Base-by-base conservation (phyloP, 2,797 vertebrate genomes). In the Sebastiscus tertius region DNA sequence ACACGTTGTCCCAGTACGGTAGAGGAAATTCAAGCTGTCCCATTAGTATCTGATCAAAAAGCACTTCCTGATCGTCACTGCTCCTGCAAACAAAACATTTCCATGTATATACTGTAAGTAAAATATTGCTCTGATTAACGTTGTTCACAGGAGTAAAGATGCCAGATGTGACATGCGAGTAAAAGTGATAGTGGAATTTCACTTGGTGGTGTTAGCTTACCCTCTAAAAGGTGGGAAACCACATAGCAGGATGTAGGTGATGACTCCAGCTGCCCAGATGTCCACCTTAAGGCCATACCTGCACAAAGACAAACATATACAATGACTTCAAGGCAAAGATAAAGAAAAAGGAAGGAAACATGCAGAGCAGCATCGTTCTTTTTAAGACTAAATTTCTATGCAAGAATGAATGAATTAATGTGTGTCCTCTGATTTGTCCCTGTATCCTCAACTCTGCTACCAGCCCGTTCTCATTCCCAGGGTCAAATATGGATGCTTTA, bases 271-370 rank as follows among this genome's bases (percentile, higher is more conserved):
- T 69, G 98, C 98, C 98, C 98, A 99, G 95, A 99, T 99, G 93
- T 99, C 98, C 94, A 99, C 98, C 89, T 99, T 99, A 95, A 99
- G 96, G 94, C 98, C 97, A 72, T 99, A 99, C 83, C 98, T 99
- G 72, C 27, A 88, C n/a, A 71, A 42, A 60, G 18, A 72, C 18
- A 87, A 1, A 82, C 1, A 55, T 55, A 61, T 22, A 2, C 20
- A 7, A 49, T 60, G 18, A 69, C 5, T 36, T 77, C 8, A 34
- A 29, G 29, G 31, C 10, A 59, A 4, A 72, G 18, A 26, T 3
- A 49, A 6, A 63, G 31, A 42, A 42, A 56, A 55, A 33, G 13
- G 13, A 9, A 24, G 20, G 2, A 2, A 56, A 26, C 10, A 34
- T 64, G 5, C 10, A 75, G 7, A 12, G 22, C 5, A 49, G 20